Percentiles rank a stretch among this genome's conserved stretches.
phyloP scores from a whole-genome alignment of 2,888 invertebrate species.

The Drosophila anceps region DNA sequence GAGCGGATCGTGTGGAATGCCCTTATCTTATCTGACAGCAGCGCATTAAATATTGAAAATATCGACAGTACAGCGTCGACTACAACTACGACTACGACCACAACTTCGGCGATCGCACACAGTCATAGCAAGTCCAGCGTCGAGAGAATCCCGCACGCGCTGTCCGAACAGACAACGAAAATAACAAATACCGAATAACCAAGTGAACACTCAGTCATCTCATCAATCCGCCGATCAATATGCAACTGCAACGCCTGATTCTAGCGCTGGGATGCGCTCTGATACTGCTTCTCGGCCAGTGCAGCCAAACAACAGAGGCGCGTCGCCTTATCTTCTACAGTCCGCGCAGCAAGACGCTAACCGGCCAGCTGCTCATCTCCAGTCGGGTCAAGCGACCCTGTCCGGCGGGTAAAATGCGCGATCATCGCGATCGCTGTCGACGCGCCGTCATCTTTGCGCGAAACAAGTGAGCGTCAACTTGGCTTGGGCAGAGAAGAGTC shows the following conservation, averaged over 20 bases:
- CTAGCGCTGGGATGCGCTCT: constrained; percentile 44
- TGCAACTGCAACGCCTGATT: constrained; percentile 56
- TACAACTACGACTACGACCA: constrained; percentile 35
- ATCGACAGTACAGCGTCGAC: constrained; percentile 18
- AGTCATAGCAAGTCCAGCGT: constrained; percentile 47
- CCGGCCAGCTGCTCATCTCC: constrained; percentile 75
- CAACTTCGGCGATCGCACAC: constrained; percentile 25
- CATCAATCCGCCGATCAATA: constrained; percentile 12
- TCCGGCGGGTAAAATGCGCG: constrained; percentile 77
- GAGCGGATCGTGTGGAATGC: constrained; percentile 23
- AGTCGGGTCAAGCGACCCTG: constrained; percentile 64
- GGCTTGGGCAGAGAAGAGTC: not conserved
- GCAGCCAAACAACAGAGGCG: constrained; percentile 42
- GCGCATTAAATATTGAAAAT: constrained; percentile 47
- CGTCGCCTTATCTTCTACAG: constrained; percentile 78
- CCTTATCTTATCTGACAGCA: constrained; percentile 57
- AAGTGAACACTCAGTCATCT: not conserved
- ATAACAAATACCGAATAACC: not conserved
- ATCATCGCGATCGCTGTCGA: constrained; percentile 82
- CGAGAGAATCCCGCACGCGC: constrained; percentile 23
- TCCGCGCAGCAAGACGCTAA: constrained; percentile 56
- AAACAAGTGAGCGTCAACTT: constrained; percentile 36
- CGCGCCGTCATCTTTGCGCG: constrained; percentile 74
- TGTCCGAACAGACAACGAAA: not conserved
- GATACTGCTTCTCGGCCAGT: constrained; percentile 55